Conservation (phyloP, 2,113 vertebrate genomes). For the Dipodomys spectabilis region DNA sequence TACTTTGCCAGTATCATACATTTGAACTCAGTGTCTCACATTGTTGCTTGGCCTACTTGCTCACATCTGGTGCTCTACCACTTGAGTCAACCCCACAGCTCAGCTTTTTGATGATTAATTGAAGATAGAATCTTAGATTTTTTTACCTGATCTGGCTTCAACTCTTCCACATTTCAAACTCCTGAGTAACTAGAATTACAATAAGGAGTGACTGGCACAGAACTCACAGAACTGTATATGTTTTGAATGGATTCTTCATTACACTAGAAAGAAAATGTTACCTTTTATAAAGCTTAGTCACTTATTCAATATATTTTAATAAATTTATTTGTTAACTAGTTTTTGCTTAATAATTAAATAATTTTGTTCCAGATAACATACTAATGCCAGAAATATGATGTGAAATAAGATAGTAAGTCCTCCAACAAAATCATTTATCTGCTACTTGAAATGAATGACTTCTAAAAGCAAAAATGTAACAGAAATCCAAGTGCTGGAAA, state of each 20-base stretch:
- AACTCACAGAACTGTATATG: neutral
- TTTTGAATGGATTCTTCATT: conserved; percentile 26
- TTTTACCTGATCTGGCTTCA: too few species aligned
- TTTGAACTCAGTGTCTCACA: too few species aligned
- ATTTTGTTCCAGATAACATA: neutral
- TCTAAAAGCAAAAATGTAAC: conserved; percentile 11
- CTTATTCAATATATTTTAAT: neutral
- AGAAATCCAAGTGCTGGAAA: conserved; percentile 8
- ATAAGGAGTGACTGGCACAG: too few species aligned
- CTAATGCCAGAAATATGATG: neutral
- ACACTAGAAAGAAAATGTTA: neutral
- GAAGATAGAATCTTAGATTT: too few species aligned
- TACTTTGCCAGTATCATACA: too few species aligned
- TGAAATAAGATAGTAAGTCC: neutral
- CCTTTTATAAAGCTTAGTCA: neutral
- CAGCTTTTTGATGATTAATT: too few species aligned
- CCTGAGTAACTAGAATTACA: too few species aligned
- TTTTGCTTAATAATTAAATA: neutral
- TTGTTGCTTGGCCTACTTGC: too few species aligned
- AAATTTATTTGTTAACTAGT: neutral
- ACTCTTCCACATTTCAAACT: too few species aligned
- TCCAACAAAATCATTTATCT: neutral
- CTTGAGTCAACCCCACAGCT: too few species aligned
- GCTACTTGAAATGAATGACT: conserved; percentile 21
- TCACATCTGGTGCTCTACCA: too few species aligned